Evolutionary conservation across 2,797 vertebrate species (phyloP).

Genomic region (Scolopax rusticola): DNA sequence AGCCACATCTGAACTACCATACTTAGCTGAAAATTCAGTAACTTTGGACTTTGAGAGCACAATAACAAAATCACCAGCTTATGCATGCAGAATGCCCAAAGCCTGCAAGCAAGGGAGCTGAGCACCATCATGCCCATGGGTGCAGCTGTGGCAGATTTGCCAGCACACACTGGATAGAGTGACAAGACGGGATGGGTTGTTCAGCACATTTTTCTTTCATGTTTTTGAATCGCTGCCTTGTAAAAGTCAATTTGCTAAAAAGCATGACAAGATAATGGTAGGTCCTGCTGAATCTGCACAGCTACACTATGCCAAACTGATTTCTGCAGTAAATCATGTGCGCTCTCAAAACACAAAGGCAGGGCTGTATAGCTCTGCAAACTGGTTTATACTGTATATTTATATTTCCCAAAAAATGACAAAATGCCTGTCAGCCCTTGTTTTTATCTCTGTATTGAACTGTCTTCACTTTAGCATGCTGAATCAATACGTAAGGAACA

Average conservation of each 20-base stretch:
- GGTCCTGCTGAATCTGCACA: neutral
- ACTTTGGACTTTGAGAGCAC: neutral
- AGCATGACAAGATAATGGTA: conserved; percentile 41
- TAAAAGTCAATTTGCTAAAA: conserved; percentile 49
- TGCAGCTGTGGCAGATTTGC: neutral
- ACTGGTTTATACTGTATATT: neutral
- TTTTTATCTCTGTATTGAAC: neutral
- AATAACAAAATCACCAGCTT: neutral
- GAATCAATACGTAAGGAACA: neutral
- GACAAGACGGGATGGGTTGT: neutral
- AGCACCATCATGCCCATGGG: neutral
- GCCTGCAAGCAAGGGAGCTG: accelerated
- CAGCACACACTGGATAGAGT: neutral
- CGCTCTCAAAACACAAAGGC: conserved; percentile 27
- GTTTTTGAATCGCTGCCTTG: conserved; percentile 41
- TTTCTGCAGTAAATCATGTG: conserved; percentile 36
- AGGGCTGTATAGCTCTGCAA: neutral
- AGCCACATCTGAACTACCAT: neutral
- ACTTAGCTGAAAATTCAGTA: neutral
- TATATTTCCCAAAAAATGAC: conserved; percentile 28
- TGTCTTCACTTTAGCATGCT: neutral
- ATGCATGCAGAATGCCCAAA: accelerated
- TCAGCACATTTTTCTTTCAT: conserved; percentile 46
- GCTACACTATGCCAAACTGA: neutral
- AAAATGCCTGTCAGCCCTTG: neutral